Percentiles rank a stretch among this genome's conserved stretches.
Evolutionary conservation across 2,113 vertebrate species (phyloP).

Genomic region (Cygnus atratus): DNA sequence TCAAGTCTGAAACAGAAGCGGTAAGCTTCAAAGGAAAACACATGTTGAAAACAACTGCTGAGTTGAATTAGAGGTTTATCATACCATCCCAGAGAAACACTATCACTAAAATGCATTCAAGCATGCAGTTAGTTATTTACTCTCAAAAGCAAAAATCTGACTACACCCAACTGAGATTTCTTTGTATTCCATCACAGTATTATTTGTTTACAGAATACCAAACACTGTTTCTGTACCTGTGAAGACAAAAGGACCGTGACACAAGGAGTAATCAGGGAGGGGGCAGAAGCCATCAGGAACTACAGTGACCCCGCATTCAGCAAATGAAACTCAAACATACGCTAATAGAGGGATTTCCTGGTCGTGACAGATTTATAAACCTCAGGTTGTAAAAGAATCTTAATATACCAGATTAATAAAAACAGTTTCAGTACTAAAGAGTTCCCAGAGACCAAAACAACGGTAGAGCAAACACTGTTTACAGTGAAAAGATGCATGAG

Average conservation of each 20-base stretch:
- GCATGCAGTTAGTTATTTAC: background rate
- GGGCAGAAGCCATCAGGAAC: slow-evolving; percentile 65
- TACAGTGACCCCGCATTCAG: slow-evolving; percentile 39
- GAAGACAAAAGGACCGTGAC: slow-evolving; percentile 71
- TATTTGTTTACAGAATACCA: slow-evolving; percentile 49
- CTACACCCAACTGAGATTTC: slow-evolving; percentile 31
- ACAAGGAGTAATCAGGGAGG: slow-evolving; percentile 60
- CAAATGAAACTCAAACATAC: slow-evolving; percentile 26
- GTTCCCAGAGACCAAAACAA: background rate
- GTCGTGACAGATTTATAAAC: slow-evolving; percentile 16
- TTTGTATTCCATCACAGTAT: slow-evolving; percentile 10
- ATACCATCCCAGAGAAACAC: background rate
- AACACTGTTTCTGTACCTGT: slow-evolving; percentile 19
- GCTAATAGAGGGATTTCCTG: background rate
- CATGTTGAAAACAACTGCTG: background rate
- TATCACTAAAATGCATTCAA: background rate
- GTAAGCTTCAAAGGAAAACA: slow-evolving; percentile 20
- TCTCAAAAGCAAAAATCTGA: slow-evolving; percentile 11
- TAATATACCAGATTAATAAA: slow-evolving; percentile 15
- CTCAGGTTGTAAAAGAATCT: background rate
- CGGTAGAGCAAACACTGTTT: background rate
- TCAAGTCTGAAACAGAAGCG: background rate
- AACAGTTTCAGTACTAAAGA: background rate
- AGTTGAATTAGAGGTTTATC: slow-evolving; percentile 18
- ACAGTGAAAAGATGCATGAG: background rate